Evolutionary conservation across 2,888 invertebrate species (phyloP).

Genomic region (Autographa gamma): DNA sequence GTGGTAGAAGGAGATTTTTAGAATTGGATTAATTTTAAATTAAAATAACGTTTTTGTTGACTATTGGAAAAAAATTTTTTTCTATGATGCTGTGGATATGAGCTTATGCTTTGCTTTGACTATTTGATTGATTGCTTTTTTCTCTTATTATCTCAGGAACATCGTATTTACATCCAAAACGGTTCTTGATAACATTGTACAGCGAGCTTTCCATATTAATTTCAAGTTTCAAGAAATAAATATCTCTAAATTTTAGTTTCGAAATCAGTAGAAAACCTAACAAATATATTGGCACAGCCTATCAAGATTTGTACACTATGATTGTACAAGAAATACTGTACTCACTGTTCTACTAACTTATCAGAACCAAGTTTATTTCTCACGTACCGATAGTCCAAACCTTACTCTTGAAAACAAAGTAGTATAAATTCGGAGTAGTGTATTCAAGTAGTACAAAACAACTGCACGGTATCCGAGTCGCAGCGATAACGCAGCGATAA

Average conservation of each 20-base stretch:
- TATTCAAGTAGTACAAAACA: conserved; percentile 49
- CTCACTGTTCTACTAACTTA: not conserved
- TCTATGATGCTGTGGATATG: too few species aligned
- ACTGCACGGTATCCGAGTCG: conserved; percentile 57
- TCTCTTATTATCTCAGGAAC: too few species aligned
- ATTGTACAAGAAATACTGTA: not conserved
- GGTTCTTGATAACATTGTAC: too few species aligned
- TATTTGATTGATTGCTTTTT: too few species aligned
- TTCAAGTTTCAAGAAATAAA: too few species aligned
- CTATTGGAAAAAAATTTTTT: too few species aligned
- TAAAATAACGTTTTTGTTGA: too few species aligned
- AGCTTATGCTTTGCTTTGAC: too few species aligned
- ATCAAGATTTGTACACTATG: not conserved
- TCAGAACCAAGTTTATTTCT: not conserved
- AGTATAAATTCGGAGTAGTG: conserved; percentile 41
- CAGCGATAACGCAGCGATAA: conserved; percentile 54
- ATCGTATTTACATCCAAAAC: too few species aligned
- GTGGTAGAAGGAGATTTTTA: not conserved
- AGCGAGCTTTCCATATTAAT: too few species aligned
- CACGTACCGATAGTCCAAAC: conserved; percentile 29
- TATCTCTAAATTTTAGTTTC: too few species aligned
- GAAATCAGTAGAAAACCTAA: not conserved
- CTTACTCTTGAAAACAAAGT: conserved; percentile 44
- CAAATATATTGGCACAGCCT: not conserved
- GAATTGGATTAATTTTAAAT: too few species aligned